Evolutionary conservation across 2,888 invertebrate species (phyloP), one percentile per base, ranked within the genome.

Genomic region (Heliconius aoede): DNA sequence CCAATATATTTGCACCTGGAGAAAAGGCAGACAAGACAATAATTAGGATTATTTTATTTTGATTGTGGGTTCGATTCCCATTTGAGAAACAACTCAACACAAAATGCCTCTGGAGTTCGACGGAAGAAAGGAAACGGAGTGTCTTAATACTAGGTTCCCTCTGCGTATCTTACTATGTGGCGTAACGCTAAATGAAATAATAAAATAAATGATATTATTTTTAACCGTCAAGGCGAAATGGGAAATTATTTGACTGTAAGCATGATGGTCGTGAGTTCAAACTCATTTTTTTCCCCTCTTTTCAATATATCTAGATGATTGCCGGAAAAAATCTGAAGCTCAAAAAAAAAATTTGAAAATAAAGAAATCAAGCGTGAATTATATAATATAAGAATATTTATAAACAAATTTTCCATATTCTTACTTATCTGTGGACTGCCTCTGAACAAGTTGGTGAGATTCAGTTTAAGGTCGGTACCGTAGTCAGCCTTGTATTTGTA

Each of bases 401-500:
- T 55, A 55, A 9, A 55, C 0, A 60, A 60, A 26, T 60, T 69
- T 71, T 30, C 72, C 55, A 67, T 69, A 60, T 77, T 90, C 94
- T 90, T 84, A 94, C 94, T 94, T 58, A 94, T 92, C 79, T 88
- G 86, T 24, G 93, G 91, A 80, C 92, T 93, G n/a, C 94, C 93
- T 80, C 90, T 86, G 79, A 94, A 93, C 24, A 94, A 86, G 62
- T 94, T 94, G 9, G 94, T 94, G 26, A 94, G 84, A 80, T 94
- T 94, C 21, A 94, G 84, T 80, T 94, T 94, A 24, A 94, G 85
- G 64, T 92, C 92, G 0, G 92, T 89, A 0, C 94, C 94, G 82
- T 93, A 94, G 81, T 94, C 94, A 0, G 94, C 94, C 72, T 93
- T 94, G 85, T 94, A 94, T 75, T 94, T 94, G 85, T 94, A 94